These are phyloP conservation scores for Eulithis prunata DNA, from an alignment of 2,888 invertebrate genomes.

Conservation along the genomic window DNA sequence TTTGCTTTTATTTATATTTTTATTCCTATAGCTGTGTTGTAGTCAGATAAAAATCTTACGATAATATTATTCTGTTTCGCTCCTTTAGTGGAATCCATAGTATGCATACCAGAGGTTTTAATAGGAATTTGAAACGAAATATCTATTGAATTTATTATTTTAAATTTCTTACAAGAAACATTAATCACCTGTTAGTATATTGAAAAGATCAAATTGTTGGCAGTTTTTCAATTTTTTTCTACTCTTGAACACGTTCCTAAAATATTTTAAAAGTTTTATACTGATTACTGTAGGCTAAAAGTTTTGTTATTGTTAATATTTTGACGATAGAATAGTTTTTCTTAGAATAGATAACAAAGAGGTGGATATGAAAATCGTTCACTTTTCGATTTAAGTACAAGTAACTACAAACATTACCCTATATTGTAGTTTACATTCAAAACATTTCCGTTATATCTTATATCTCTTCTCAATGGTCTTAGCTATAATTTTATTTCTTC, in stretches of 20 bases:
- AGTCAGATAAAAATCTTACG: slow-evolving; percentile 9
- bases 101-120: slow-evolving; percentile 9
- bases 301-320: too few species aligned
- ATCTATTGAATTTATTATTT: not conserved
- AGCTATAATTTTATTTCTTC: slow-evolving; percentile 25
- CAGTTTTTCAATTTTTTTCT: slow-evolving; percentile 12
- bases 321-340: too few species aligned
- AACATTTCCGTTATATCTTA: slow-evolving; percentile 10
- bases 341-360: too few species aligned
- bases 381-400: not conserved
- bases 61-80: slow-evolving; percentile 1
- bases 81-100: slow-evolving; percentile 18
- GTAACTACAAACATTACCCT: not conserved
- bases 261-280: slow-evolving; percentile 10
- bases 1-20: slow-evolving; percentile 11
- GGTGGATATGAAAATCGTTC: not conserved
- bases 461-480: slow-evolving; percentile 8
- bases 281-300: too few species aligned
- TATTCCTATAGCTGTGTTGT: slow-evolving; percentile 18
- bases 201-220: slow-evolving; percentile 6
- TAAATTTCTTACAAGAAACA: too few species aligned
- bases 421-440: slow-evolving; percentile 4
- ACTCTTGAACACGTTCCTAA: slow-evolving; percentile 5
- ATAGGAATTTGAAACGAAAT: not conserved
- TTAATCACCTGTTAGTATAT: too few species aligned